A percentile compares a stretch with the other conserved stretches of the same genome.
phyloP scores from a whole-genome alignment of 2,113 vertebrate genomes.

The Corvus moneduloides region DNA sequence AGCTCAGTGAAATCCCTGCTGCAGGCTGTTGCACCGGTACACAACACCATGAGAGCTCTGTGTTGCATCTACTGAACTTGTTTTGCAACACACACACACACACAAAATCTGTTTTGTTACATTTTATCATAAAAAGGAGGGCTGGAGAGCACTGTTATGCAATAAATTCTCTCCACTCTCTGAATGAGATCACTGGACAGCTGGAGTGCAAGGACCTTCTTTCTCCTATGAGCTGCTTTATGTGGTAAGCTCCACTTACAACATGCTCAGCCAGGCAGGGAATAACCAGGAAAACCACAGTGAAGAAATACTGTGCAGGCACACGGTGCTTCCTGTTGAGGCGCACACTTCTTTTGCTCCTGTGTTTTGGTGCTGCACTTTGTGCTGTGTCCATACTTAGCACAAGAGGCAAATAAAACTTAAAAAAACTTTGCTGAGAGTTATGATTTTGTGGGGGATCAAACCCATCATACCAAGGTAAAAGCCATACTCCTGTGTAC shows the following conservation, averaged over 20 bases:
- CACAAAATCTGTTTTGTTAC: neutral
- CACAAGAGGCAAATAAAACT: neutral
- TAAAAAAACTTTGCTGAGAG: neutral
- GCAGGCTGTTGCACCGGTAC: neutral
- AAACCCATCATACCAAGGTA: neutral
- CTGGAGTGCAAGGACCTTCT: neutral
- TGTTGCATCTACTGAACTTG: neutral
- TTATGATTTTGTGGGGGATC: neutral
- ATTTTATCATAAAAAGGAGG: neutral
- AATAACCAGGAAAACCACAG: neutral
- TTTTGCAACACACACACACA: neutral
- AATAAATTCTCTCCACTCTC: neutral
- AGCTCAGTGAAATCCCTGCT: neutral
- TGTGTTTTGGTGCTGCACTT: neutral
- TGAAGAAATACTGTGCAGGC: neutral
- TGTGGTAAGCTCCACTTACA: neutral
- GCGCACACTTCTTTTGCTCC: neutral
- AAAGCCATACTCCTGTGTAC: neutral
- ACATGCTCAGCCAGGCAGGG: neutral
- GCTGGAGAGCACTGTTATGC: neutral
- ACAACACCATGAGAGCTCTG: neutral
- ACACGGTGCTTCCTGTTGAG: neutral
- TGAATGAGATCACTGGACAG: neutral
- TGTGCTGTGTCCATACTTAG: neutral
- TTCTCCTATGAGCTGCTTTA: neutral